A percentile compares a stretch with the other conserved stretches of the same genome.
phyloP scores from a whole-genome alignment of 2,113 vertebrate species.

The Hystrix cristata region DNA sequence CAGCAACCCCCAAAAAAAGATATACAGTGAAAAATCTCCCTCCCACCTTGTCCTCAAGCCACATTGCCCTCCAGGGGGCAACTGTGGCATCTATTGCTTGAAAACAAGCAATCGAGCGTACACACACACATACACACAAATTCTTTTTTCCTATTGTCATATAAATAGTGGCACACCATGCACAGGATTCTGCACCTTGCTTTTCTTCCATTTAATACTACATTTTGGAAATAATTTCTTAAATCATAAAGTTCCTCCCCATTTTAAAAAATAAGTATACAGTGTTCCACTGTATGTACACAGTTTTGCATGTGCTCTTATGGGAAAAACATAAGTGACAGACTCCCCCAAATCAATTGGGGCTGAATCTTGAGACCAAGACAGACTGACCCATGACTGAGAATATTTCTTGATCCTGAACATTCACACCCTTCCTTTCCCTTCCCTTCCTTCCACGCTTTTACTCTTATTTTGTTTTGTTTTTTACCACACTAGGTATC shows the following conservation, averaged over 20 bases:
- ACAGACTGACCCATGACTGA: not conserved
- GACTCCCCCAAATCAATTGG: not conserved
- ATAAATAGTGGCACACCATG: not conserved
- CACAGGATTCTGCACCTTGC: not conserved
- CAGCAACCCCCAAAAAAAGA: not conserved
- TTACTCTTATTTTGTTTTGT: not conserved
- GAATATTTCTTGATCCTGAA: not conserved
- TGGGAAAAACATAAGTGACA: not conserved
- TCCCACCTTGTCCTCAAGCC: not conserved
- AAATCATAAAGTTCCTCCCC: slow-evolving; percentile 46
- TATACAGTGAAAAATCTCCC: not conserved
- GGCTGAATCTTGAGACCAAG: not conserved
- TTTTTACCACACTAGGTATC: not conserved
- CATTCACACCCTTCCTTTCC: not conserved
- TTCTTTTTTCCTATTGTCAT: not conserved
- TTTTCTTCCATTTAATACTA: slow-evolving; percentile 25
- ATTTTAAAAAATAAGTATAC: not conserved
- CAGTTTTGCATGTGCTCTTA: not conserved
- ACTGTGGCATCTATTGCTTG: not conserved
- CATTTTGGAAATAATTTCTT: slow-evolving; percentile 48
- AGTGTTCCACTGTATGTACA: not conserved
- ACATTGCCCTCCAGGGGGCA: not conserved
- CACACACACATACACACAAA: not conserved
- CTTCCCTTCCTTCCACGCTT: not conserved
- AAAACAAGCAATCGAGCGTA: not conserved